Evolutionary conservation across 2,797 vertebrate species (phyloP).

Genomic region (Gymnodraco acuticeps): DNA sequence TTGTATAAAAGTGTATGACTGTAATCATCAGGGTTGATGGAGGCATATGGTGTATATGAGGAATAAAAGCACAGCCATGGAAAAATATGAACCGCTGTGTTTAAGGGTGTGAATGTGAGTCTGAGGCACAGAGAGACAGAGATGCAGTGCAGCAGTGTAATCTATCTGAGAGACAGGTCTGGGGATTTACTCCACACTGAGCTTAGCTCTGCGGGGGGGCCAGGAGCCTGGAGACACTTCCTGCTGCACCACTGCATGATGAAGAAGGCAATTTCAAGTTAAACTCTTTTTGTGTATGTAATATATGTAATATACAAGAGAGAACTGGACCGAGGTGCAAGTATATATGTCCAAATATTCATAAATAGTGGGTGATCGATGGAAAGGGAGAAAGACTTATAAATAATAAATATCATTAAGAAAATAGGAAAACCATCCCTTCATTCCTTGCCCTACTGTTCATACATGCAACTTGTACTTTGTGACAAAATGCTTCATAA

Average conservation of each 20-base stretch:
- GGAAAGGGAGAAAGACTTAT: not conserved
- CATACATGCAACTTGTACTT: slow-evolving; percentile 27
- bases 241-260: slow-evolving; percentile 55
- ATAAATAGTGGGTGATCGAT: slow-evolving; percentile 29
- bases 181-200: slow-evolving; percentile 66
- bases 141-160: slow-evolving; percentile 25
- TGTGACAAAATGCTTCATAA: slow-evolving; percentile 25
- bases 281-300: slow-evolving; percentile 29
- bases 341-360: slow-evolving; percentile 40
- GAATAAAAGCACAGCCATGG: slow-evolving; percentile 59
- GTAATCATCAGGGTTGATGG: slow-evolving; percentile 55
- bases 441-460: slow-evolving; percentile 34
- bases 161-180: slow-evolving; percentile 64
- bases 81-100: slow-evolving; percentile 48
- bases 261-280: slow-evolving; percentile 64
- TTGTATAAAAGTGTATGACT: slow-evolving; percentile 28
- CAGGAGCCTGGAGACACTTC: slow-evolving; percentile 38
- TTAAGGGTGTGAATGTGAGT: slow-evolving; percentile 3
- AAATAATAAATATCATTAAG: not conserved
- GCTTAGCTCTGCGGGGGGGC: slow-evolving; percentile 58
- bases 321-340: slow-evolving; percentile 21
- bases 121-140: not conserved
- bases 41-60: not conserved
- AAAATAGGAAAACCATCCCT: slow-evolving; percentile 4
- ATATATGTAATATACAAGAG: slow-evolving; percentile 43